Conservation (phyloP, 2,113 vertebrate genomes). For the Antigone vipio region DNA sequence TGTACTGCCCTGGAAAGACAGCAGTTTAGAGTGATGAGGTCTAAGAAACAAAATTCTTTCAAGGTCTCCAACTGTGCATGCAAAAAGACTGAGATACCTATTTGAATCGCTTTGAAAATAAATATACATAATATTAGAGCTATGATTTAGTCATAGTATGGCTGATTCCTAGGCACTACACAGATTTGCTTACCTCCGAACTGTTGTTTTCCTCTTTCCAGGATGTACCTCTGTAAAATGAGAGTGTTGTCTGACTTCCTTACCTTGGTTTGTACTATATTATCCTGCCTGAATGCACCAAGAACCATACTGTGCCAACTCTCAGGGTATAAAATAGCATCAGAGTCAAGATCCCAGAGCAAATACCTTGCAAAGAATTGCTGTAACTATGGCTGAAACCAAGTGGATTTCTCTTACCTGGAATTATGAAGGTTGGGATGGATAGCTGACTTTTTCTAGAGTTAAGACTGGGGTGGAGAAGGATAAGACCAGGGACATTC, state of each 20-base stretch:
- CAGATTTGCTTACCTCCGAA: neutral
- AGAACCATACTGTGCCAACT: neutral
- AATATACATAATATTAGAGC: neutral
- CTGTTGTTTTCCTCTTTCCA: neutral
- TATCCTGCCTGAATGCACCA: neutral
- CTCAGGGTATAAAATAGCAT: neutral
- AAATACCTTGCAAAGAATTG: neutral
- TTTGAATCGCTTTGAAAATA: constrained; percentile 6
- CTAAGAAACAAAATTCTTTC: neutral
- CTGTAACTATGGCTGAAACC: neutral
- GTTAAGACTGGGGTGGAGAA: neutral
- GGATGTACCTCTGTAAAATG: neutral
- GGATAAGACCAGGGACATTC: neutral
- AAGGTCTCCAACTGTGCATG: neutral
- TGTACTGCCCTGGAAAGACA: neutral
- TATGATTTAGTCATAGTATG: neutral
- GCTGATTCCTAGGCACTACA: neutral
- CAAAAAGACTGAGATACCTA: neutral
- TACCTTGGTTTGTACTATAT: neutral
- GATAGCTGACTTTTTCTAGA: neutral
- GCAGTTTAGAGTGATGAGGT: neutral
- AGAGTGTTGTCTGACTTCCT: neutral
- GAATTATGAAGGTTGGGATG: neutral
- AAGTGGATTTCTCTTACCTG: neutral
- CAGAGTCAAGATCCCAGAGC: neutral